phyloP scores from a whole-genome alignment of 2,888 invertebrate genomes.

The Pollenia griseotomentosa region DNA sequence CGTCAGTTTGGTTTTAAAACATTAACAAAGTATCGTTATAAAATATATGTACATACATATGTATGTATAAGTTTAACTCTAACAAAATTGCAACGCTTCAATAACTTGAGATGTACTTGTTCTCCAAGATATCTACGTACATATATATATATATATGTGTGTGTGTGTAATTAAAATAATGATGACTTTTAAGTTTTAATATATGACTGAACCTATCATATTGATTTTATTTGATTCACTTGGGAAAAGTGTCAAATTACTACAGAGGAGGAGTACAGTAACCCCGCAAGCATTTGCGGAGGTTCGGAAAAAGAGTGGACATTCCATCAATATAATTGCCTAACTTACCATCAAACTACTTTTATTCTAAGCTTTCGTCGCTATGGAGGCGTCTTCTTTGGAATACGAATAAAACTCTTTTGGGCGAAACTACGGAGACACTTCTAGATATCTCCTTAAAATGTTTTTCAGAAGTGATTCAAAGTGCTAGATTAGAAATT shows the following conservation, averaged over 20 bases:
- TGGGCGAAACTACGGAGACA: too few relatives aligned
- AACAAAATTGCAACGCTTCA: constrained; percentile 23
- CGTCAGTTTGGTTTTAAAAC: not conserved
- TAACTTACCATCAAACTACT: too few relatives aligned
- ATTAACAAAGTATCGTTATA: not conserved
- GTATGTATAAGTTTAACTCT: too few relatives aligned
- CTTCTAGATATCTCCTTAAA: too few relatives aligned
- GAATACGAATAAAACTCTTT: too few relatives aligned
- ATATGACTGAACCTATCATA: not conserved
- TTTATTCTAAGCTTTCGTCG: too few relatives aligned
- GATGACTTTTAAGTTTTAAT: constrained; percentile 22
- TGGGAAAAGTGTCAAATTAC: constrained; percentile 60
- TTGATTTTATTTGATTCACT: constrained; percentile 4
- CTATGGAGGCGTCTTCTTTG: too few relatives aligned
- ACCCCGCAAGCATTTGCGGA: not conserved
- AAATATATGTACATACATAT: not conserved
- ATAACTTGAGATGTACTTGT: constrained; percentile 31
- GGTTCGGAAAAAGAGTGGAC: too few relatives aligned
- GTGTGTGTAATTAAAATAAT: not conserved
- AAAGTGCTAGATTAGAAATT: too few relatives aligned
- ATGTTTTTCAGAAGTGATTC: too few relatives aligned
- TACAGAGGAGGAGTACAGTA: not conserved
- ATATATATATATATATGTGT: not conserved
- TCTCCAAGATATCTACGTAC: not conserved
- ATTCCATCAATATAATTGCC: too few relatives aligned